These are phyloP conservation scores for Pyrrhosoma nymphula DNA, from an alignment of 2,888 invertebrate species.

Conservation along the genomic window DNA sequence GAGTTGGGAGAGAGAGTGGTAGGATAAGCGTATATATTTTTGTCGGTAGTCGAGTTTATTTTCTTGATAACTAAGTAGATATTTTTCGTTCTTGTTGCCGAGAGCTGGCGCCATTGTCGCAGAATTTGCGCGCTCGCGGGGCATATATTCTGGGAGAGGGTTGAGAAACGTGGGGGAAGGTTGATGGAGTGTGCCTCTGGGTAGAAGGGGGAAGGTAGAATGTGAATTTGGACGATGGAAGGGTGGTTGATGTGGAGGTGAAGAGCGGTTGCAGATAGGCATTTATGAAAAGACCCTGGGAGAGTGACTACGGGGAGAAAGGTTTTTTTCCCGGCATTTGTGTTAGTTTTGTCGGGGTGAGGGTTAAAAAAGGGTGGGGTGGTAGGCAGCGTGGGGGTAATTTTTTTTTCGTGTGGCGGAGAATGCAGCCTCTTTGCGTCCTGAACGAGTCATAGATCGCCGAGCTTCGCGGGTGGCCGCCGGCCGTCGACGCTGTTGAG, in stretches of 20 bases:
- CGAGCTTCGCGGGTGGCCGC: background rate
- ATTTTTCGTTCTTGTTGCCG: background rate
- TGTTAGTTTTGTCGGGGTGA: too few species aligned
- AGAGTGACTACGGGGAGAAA: background rate
- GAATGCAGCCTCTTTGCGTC: background rate
- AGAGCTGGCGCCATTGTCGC: background rate
- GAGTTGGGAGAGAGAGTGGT: background rate
- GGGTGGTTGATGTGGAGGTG: background rate
- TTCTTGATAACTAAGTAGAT: background rate
- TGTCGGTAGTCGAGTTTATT: background rate
- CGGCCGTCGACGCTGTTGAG: background rate
- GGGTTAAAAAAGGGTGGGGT: background rate
- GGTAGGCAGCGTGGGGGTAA: background rate
- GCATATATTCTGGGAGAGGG: background rate
- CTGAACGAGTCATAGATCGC: background rate
- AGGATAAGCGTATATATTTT: background rate
- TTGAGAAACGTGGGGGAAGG: too few species aligned
- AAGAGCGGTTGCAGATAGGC: background rate
- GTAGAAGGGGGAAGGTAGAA: background rate
- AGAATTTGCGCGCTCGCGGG: background rate
- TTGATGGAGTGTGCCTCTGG: background rate
- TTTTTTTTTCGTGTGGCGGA: background rate
- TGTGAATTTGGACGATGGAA: background rate
- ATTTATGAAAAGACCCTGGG: background rate
- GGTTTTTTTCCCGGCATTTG: background rate